Base-by-base conservation (phyloP, 2,113 vertebrate species). In the Tretioscincus oriximinensis region DNA sequence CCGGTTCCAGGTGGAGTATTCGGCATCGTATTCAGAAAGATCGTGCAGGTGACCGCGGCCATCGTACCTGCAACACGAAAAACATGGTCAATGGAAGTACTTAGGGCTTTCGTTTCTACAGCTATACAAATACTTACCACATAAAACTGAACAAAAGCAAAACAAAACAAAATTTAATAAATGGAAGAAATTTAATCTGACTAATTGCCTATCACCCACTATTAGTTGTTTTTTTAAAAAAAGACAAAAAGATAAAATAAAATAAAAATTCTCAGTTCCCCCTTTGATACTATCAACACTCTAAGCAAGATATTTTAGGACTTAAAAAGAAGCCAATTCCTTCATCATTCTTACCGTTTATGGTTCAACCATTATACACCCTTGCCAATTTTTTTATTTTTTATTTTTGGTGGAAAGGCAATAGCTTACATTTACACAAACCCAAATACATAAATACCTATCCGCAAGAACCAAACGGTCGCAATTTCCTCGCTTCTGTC, bases 371-470 rank as follows among this genome's bases (percentile, higher is more conserved):
- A 96, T 94, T 93, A 94, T 96, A 91, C 92, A 92, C 94, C 95
- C 90, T 94, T 95, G 94, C 93, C 93, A 93, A 91, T 92, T 93
- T 92, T 93, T 3, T 93, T 93, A 94, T 93, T 90, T 94, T 96
- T 94, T 97, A 41, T 41, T 41, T 41, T 41, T 41, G 35, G 35
- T 94, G 97, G 96, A 90, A 96, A 97, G 96, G 96, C 96, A 94
- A 96, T 95, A 97, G 95, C 96, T 97, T 96, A 98, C 97, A 99
- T 97, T 98, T 97, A 98, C 98, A 99, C 97, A 98, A 98, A 97
- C 98, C 97, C 97, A 96, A 97, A 94, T 96, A 97, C 97, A 99
- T 99, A 99, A 99, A 99, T 99, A 99, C 98, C 98, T 99, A 99
- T 99, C 98, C 97, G 97, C 93, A 97, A 99, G 98, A 99, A 98